These are phyloP conservation scores for Sorex araneus DNA, from an alignment of 2,113 vertebrate genomes.

Conservation along the genomic window DNA sequence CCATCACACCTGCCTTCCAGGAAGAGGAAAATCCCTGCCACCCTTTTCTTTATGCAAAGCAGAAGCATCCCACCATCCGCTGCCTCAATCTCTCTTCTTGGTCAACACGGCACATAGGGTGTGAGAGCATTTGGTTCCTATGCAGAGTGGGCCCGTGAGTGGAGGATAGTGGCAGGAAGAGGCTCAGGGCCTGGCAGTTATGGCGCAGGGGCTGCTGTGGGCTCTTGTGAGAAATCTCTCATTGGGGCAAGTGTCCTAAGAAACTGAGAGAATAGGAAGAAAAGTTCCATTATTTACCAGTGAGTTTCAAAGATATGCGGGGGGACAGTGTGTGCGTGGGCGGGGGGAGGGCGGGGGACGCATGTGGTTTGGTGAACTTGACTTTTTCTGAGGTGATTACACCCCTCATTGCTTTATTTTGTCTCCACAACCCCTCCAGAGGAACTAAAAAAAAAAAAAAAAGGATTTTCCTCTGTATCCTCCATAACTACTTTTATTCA, in stretches of 20 bases:
- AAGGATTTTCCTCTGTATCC: constrained; percentile 14
- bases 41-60: background rate
- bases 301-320: background rate
- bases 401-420: background rate
- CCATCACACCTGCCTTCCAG: background rate
- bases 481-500: background rate
- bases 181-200: background rate
- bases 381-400: background rate
- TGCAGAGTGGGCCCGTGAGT: background rate
- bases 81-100: background rate
- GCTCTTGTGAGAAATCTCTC: too few relatives aligned
- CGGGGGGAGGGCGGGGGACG: too few relatives aligned
- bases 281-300: background rate
- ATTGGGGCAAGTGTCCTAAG: background rate
- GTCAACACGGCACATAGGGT: background rate
- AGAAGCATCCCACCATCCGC: background rate
- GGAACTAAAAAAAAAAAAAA: background rate
- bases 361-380: background rate
- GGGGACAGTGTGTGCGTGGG: background rate
- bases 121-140: background rate
- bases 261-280: background rate
- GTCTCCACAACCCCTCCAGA: background rate
- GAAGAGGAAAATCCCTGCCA: background rate
- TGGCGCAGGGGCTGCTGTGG: too few relatives aligned
- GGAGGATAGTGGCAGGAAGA: background rate